Base-by-base conservation (phyloP, 2,797 vertebrate species). In the Manis crassicaudata region DNA sequence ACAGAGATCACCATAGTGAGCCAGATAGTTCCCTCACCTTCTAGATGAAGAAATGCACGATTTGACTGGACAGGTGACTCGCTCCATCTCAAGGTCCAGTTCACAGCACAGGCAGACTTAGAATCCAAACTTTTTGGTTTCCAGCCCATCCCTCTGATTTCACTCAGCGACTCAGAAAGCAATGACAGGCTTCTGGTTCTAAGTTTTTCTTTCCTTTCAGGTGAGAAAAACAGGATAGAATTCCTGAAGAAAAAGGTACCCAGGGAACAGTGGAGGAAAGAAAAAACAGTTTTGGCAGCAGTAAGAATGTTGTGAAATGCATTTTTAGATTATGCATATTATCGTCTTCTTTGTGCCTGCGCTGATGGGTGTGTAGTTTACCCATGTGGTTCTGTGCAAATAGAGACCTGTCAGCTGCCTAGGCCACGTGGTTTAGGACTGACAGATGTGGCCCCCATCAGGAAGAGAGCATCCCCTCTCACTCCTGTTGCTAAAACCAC, bases 201-300 rank as follows among this genome's bases (percentile, higher is more conserved):
- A 95, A 96, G 75, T 27, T 92, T 96, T 81, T 67, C 80, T 92
- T 94, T 94, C 73, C 65, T 89, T 76, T 52, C 94, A 65, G 91
- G 92, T 95, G 65, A 96, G 94, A 95, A 95, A 96, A 95, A 29
- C 25, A 27, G 75, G n/a, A 85, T 60, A 37, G 3, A 29, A 54
- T 94, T 89, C 63, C 21, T 7, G 73, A 89, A 89, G 75, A 89
- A 89, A 83, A 95, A 50, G 27, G 62, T 76, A 35, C 73, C 81
- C 70, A 50, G 9, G 21, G n/a, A 92, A 90, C n/a, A 35, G 32
- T 50, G 29, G 25, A 14, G 37, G 11, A 40, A 82, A 23, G 17
- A 32, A 27, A 35, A 54, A 62, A 67, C 3, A 56, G 40, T 72
- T 83, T 4, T 67, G 73, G 76, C 37, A 79, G 16, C 50, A 87